Evolutionary conservation across 1,140 invertebrate genomes (phyloP).

Genomic region (Amyelois transitella): DNA sequence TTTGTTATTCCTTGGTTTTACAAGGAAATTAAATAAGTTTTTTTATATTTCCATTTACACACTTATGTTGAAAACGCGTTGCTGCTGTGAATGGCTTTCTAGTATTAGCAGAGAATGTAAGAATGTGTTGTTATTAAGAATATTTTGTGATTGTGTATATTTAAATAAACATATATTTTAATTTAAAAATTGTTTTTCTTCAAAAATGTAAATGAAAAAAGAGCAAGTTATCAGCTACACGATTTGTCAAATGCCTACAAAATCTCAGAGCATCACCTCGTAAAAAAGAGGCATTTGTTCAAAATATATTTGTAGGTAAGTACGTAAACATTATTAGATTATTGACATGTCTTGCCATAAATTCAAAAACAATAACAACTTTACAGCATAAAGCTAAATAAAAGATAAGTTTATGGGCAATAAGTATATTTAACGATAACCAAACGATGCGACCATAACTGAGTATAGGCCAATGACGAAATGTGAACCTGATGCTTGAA

Average conservation of each 20-base stretch:
- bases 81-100: constrained; percentile 62
- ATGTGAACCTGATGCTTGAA: background rate
- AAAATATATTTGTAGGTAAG: no score
- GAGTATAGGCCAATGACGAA: background rate
- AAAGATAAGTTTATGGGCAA: background rate
- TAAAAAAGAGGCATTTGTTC: no score
- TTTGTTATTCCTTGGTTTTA: constrained; percentile 69
- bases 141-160: constrained; percentile 39
- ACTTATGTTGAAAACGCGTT: constrained; percentile 36
- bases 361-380: background rate
- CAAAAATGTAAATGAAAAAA: no score
- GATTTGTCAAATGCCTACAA: no score
- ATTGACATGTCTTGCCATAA: no score
- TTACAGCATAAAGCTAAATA: background rate
- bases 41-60: constrained; percentile 23
- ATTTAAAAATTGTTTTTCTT: constrained; percentile 36
- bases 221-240: no score
- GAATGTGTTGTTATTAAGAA: constrained; percentile 58
- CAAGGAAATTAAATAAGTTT: constrained; percentile 52
- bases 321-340: no score
- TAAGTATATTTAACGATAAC: background rate
- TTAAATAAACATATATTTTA: constrained; percentile 43
- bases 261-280: no score
- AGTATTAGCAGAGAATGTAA: constrained; percentile 50
- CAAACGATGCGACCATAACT: background rate